Evolutionary conservation across 2,797 vertebrate species (phyloP).

Genomic region (Chaetodon trifasciatus): DNA sequence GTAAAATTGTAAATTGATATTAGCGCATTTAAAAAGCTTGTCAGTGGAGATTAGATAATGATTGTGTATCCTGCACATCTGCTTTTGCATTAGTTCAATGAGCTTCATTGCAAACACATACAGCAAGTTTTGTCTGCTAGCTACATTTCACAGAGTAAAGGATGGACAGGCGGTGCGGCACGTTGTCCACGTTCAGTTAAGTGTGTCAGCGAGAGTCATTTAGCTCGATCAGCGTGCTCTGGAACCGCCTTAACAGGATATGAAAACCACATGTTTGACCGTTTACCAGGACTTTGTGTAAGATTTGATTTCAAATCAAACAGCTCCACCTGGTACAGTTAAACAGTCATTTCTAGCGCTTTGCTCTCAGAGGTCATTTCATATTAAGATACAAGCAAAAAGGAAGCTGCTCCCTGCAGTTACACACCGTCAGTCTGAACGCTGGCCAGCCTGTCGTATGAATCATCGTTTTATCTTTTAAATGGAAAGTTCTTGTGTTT

Average conservation of each 20-base stretch:
- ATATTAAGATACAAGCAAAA: background rate
- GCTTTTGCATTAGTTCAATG: too few relatives aligned
- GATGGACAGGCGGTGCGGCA: constrained; percentile 1
- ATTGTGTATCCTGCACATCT: background rate
- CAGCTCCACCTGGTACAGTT: constrained; percentile 13
- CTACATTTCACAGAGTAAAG: background rate
- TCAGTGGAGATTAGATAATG: background rate
- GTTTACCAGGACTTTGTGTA: constrained; percentile 22
- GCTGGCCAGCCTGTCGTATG: background rate
- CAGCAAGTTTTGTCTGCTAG: background rate
- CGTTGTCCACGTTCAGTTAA: constrained; percentile 12
- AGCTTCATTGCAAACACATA: background rate
- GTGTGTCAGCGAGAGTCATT: constrained; percentile 30
- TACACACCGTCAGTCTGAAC: background rate
- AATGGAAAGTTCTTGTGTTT: background rate
- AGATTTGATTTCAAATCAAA: constrained; percentile 42
- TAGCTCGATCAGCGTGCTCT: constrained; percentile 41
- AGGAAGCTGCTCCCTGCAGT: background rate
- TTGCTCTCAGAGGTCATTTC: background rate
- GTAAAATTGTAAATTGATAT: background rate
- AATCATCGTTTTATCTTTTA: background rate
- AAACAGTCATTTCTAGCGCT: constrained; percentile 5
- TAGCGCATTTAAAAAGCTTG: background rate
- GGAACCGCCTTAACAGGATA: constrained; percentile 50
- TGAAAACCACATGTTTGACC: constrained; percentile 65